A percentile compares a stretch with the other conserved stretches of the same genome.
These are phyloP conservation scores for Tinea trinotella DNA, from an alignment of 2,888 invertebrate species.

Conservation along the genomic window DNA sequence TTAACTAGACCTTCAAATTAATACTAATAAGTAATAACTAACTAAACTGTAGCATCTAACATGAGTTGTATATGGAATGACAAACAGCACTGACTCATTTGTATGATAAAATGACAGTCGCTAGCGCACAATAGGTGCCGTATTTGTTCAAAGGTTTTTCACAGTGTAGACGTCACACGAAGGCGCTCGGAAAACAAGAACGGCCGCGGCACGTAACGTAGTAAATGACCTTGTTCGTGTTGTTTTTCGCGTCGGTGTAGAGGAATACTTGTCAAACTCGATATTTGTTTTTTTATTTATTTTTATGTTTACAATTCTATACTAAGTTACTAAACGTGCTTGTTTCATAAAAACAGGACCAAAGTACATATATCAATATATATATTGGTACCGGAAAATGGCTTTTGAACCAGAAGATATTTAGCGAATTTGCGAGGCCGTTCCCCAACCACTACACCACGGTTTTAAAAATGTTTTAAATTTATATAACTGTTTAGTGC, in stretches of 20 bases:
- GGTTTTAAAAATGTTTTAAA: too few species aligned
- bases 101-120: slow-evolving; percentile 9
- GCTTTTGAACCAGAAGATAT: too few species aligned
- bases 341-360: too few species aligned
- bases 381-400: too few species aligned
- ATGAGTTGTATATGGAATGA: not conserved
- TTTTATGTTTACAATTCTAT: too few species aligned
- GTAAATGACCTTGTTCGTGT: not conserved
- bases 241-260: not conserved
- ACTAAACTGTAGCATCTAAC: not conserved
- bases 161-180: slow-evolving; percentile 1
- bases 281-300: too few species aligned
- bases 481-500: too few species aligned
- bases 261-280: not conserved
- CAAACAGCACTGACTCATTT: slow-evolving; percentile 1
- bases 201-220: not conserved
- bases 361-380: too few species aligned
- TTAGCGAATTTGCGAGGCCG: too few species aligned
- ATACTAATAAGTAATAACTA: too few species aligned
- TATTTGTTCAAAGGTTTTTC: slow-evolving; percentile 7
- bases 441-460: too few species aligned
- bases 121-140: not conserved
- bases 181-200: slow-evolving; percentile 17
- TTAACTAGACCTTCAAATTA: not conserved
- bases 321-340: too few species aligned